A percentile compares a stretch with the other conserved stretches of the same genome.
phyloP scores from a whole-genome alignment of 2,797 vertebrate species.

The Lacerta viridis region DNA sequence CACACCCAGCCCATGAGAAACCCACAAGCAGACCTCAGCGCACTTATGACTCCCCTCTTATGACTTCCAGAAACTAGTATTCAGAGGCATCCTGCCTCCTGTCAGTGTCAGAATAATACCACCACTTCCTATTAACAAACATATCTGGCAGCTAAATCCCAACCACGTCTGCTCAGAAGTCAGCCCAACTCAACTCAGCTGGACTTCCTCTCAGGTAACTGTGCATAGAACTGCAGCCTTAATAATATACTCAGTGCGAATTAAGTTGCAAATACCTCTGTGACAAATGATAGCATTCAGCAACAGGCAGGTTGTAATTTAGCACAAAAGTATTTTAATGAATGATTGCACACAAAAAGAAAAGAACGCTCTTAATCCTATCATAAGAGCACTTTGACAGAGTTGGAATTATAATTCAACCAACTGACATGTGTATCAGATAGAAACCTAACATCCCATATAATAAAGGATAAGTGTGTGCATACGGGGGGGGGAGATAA shows the following conservation, averaged over 20 bases:
- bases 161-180: background rate
- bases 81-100: background rate
- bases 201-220: background rate
- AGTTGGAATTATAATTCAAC: constrained; percentile 51
- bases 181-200: background rate
- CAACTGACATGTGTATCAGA: constrained; percentile 25
- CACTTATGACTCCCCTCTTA: too few relatives aligned
- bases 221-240: background rate
- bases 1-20: too few relatives aligned
- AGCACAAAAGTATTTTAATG: constrained; percentile 63
- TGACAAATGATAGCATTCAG: constrained; percentile 52
- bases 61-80: too few relatives aligned
- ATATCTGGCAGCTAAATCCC: background rate
- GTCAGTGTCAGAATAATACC: background rate
- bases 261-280: constrained; percentile 41
- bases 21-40: too few relatives aligned
- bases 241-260: constrained; percentile 16
- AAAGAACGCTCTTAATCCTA: constrained; percentile 57
- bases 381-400: constrained; percentile 41
- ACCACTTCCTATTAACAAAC: constrained; percentile 16
- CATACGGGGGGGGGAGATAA: constrained; percentile 2
- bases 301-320: constrained; percentile 42
- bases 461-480: constrained; percentile 42
- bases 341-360: constrained; percentile 47
- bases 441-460: constrained; percentile 33